Percentiles rank a stretch among this genome's conserved stretches.
Evolutionary conservation across 2,888 invertebrate species (phyloP).

Genomic region (Tipula helvola): DNA sequence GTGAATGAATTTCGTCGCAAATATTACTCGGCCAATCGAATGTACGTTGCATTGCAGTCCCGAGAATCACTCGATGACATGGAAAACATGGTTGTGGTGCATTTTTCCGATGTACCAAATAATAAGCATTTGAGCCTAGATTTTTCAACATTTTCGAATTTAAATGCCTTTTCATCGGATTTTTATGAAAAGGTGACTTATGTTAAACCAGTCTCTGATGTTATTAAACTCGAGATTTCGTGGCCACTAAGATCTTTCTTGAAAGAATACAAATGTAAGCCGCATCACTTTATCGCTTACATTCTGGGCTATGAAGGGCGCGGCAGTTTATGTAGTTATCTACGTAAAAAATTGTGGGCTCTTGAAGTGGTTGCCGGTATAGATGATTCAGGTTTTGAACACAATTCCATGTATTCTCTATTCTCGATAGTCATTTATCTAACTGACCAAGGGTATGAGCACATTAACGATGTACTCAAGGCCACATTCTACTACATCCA

Average conservation of each 20-base stretch:
- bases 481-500: slow-evolving; percentile 69
- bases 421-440: slow-evolving; percentile 61
- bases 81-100: slow-evolving; percentile 33
- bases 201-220: slow-evolving; percentile 62
- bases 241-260: slow-evolving; percentile 31
- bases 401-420: slow-evolving; percentile 64
- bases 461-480: slow-evolving; percentile 49
- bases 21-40: slow-evolving; percentile 77
- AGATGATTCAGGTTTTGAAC: slow-evolving; percentile 62
- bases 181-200: slow-evolving; percentile 42
- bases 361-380: slow-evolving; percentile 57
- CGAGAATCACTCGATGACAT: slow-evolving; percentile 31
- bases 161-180: slow-evolving; percentile 26
- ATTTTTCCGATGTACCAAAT: slow-evolving; percentile 56
- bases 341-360: slow-evolving; percentile 67
- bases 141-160: slow-evolving; percentile 38
- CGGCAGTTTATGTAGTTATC: slow-evolving; percentile 66
- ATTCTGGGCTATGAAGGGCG: slow-evolving; percentile 79
- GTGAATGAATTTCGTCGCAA: slow-evolving; percentile 61
- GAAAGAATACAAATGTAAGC: slow-evolving; percentile 30
- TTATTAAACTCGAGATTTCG: slow-evolving; percentile 45
- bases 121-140: slow-evolving; percentile 52
- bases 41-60: slow-evolving; percentile 76
- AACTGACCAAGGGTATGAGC: slow-evolving; percentile 58
- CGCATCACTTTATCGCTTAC: slow-evolving; percentile 57